phyloP scores from a whole-genome alignment of 2,797 vertebrate species.

The Lacerta bilineata region DNA sequence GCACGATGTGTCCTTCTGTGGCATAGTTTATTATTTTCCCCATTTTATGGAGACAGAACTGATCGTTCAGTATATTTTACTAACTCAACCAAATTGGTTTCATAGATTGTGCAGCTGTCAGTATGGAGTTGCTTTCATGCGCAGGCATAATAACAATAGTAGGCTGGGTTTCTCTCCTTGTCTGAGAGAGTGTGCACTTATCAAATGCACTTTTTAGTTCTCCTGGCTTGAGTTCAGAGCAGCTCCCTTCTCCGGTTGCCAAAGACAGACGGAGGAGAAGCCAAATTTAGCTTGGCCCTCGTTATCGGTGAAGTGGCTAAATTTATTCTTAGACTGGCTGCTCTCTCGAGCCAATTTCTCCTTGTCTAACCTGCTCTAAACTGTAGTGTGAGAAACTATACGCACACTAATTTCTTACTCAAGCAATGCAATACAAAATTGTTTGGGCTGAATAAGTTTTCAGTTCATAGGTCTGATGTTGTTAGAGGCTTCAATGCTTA shows the following conservation, averaged over 20 bases:
- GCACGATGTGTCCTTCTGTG: background rate
- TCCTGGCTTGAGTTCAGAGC: background rate
- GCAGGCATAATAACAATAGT: background rate
- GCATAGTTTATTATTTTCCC: background rate
- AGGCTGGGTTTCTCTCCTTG: background rate
- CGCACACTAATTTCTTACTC: background rate
- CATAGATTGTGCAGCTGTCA: background rate
- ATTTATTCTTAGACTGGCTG: constrained; percentile 8
- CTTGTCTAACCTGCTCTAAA: constrained; percentile 19
- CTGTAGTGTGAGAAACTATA: background rate
- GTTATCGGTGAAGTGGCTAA: constrained; percentile 4
- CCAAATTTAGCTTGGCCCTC: constrained; percentile 30
- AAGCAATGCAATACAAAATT: background rate
- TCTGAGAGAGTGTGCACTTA: background rate
- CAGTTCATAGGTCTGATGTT: background rate
- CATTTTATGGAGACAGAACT: background rate
- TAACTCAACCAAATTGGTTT: background rate
- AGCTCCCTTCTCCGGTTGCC: background rate
- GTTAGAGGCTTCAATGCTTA: background rate
- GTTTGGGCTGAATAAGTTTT: background rate
- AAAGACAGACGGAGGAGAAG: background rate
- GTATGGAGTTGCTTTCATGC: background rate
- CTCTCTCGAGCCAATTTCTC: background rate
- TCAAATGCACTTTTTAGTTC: background rate
- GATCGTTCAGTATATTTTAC: background rate